Conservation (phyloP, 2,888 invertebrate genomes). For the Proisotoma minuta region DNA sequence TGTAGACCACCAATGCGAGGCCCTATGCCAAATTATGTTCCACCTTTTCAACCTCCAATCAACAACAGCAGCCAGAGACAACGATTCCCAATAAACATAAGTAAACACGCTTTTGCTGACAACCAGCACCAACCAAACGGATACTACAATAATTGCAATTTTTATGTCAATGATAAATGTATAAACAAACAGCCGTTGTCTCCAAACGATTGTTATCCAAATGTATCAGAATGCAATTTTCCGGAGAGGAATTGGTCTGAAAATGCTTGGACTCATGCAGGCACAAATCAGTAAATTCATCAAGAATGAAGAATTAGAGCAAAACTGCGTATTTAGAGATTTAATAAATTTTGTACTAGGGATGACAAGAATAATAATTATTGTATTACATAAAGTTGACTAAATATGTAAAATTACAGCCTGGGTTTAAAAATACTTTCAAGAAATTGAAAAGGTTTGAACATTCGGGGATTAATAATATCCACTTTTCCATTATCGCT, state of each 20-base stretch:
- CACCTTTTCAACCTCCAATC: neutral
- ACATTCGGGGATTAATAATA: neutral
- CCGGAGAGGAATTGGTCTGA: no score
- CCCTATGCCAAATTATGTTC: neutral
- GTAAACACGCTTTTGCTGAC: neutral
- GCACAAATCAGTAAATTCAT: no score
- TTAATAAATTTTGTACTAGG: no score
- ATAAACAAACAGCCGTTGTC: neutral
- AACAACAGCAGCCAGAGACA: neutral
- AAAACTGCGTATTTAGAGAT: no score
- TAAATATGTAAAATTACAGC: no score
- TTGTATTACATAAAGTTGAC: no score
- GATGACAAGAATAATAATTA: no score
- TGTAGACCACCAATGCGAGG: no score
- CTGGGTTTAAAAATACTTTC: conserved; percentile 19
- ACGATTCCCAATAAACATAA: neutral
- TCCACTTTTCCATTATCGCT: neutral
- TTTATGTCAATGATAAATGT: conserved; percentile 1
- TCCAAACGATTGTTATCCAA: no score
- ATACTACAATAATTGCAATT: conserved; percentile 10
- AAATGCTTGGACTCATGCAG: no score
- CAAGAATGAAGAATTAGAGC: no score
- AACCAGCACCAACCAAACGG: neutral
- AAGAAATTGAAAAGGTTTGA: conserved; percentile 9
- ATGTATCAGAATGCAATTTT: no score